These are phyloP conservation scores for Prionace glauca DNA, from an alignment of 2,797 vertebrate species.

Conservation along the genomic window DNA sequence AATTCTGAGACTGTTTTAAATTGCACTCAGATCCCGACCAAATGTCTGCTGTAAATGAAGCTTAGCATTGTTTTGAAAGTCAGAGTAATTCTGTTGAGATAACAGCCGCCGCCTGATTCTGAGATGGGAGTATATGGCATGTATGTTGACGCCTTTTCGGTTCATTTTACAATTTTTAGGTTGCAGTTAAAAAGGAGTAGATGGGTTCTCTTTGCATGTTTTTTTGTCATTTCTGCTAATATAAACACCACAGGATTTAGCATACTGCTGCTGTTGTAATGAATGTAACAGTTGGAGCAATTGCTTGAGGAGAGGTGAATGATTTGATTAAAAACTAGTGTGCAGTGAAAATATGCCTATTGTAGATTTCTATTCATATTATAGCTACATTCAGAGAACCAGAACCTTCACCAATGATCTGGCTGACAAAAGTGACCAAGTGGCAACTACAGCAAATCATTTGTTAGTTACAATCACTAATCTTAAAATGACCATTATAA, in stretches of 20 bases:
- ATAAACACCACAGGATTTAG: constrained; percentile 6
- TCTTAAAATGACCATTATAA: background rate
- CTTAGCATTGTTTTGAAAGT: background rate
- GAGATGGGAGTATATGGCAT: background rate
- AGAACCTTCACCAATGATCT: background rate
- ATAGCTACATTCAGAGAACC: background rate
- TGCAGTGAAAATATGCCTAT: background rate
- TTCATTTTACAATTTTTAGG: background rate
- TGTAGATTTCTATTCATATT: background rate
- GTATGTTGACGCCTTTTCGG: background rate
- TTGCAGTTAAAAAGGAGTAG: background rate
- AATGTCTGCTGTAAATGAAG: background rate
- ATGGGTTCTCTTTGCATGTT: background rate
- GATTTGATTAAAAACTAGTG: background rate
- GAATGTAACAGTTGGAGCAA: constrained; percentile 27
- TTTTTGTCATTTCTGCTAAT: background rate
- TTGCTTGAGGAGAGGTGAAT: background rate
- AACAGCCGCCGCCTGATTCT: background rate
- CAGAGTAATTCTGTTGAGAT: background rate
- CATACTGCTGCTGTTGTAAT: constrained; percentile 1
- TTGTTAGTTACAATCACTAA: background rate
- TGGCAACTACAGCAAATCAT: background rate
- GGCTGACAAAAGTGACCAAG: background rate
- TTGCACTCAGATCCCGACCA: background rate
- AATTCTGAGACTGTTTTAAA: background rate